Base-by-base conservation (phyloP, 2,888 invertebrate genomes). In the Clanis bilineata region DNA sequence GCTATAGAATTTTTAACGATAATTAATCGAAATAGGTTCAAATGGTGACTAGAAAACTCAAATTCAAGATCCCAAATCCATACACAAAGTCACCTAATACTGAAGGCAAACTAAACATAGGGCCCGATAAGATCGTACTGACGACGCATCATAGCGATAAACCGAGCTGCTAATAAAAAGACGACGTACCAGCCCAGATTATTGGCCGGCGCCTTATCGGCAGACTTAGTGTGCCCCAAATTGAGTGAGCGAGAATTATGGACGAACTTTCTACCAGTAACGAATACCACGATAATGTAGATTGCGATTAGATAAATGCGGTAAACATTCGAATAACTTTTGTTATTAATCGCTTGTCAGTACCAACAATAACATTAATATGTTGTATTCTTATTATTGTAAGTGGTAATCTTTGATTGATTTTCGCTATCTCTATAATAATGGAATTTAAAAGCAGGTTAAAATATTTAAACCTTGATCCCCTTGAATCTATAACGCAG, bases 241-340 rank as follows among this genome's bases (percentile, higher is more conserved):
- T 90, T 86, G 85, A 85, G 81, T 77, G 80, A 84, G 85, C 79
- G 78, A 86, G 84, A 91, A 86, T 88, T 91, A 90, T 92, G 85
- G 88, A 74, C 73, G 67, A 92, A 91, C 82, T 90, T 90, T 85
- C 82, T 81, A 82, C 79, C 76, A 65, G 71, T 78, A 71, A 77
- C 80, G 77, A 83, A 88, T 86, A 86, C 86, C 86, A 86, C 56
- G 86, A 87, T 90, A 88, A 90, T 88, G 85, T 85, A 83, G 81
- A 85, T 85, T 72, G 73, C 74, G 87, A 86, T 87, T 83, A 89
- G 87, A 86, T 85, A 86, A 87, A 81, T 80, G 81, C 62, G 76
- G 84, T 78, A 80, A 84, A 82, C 84, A 80, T 82, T 78, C 65
- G 64, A 71, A 74, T 67, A 74, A 69, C 64, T 70, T 67, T 65